Evolutionary conservation across 2,113 vertebrate species (phyloP).

Genomic region (Poicephalus meyeri): DNA sequence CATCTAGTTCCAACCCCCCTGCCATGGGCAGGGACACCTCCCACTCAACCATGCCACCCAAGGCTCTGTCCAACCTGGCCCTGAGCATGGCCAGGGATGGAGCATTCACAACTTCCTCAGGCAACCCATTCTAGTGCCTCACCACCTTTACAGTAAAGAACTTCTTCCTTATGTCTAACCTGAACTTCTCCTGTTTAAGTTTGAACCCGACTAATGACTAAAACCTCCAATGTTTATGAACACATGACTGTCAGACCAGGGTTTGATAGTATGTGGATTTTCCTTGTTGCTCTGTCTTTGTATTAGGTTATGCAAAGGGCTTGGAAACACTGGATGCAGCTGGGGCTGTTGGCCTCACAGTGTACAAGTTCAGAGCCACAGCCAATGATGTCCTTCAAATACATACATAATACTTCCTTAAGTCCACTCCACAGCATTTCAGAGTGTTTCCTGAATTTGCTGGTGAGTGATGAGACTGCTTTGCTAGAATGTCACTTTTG

Average conservation of each 20-base stretch:
- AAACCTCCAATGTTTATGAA: neutral
- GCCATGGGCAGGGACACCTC: too few relatives aligned
- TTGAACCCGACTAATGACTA: neutral
- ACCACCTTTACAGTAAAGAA: too few relatives aligned
- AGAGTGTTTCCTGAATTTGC: neutral
- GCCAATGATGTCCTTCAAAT: neutral
- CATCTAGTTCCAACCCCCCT: too few relatives aligned
- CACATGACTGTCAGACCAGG: neutral
- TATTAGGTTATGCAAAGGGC: neutral
- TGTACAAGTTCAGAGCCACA: neutral
- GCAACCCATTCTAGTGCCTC: too few relatives aligned
- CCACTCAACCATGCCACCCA: too few relatives aligned
- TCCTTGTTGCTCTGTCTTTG: neutral
- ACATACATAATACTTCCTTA: neutral
- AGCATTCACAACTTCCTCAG: too few relatives aligned
- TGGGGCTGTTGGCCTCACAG: neutral
- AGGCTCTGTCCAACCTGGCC: too few relatives aligned
- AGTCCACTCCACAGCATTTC: neutral
- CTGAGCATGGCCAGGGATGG: too few relatives aligned
- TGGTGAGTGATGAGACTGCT: neutral
- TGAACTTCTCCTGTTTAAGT: too few relatives aligned
- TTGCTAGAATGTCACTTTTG: neutral
- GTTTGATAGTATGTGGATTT: neutral
- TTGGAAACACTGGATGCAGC: neutral
- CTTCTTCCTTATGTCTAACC: too few relatives aligned